Evolutionary conservation across 1,140 invertebrate species (phyloP).

Genomic region (Caenorhabditis inopinata): DNA sequence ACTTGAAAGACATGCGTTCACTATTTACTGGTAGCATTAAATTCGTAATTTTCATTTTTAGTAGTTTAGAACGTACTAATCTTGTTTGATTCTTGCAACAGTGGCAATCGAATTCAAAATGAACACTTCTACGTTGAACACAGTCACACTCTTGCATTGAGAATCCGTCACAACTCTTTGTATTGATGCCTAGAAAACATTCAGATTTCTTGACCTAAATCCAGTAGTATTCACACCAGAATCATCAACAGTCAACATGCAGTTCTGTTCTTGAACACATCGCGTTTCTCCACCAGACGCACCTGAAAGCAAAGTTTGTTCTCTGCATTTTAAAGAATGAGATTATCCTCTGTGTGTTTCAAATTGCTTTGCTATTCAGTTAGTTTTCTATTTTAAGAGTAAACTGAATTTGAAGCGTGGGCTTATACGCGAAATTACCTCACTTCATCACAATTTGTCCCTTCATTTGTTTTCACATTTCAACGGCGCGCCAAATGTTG

Average conservation of each 20-base stretch:
- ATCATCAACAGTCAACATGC: constrained; percentile 15
- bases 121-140: not conserved
- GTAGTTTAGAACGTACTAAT: not conserved
- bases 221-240: not conserved
- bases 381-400: not conserved
- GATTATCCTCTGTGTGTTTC: not conserved
- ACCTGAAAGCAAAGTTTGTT: not conserved
- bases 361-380: not conserved
- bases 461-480: too few species aligned
- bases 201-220: too few species aligned
- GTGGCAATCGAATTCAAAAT: not conserved
- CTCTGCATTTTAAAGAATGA: not conserved
- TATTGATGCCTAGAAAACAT: not conserved
- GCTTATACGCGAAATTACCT: too few species aligned
- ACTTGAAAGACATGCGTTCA: too few species aligned
- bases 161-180: not conserved
- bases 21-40: too few species aligned
- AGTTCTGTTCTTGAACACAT: constrained; percentile 11
- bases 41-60: too few species aligned
- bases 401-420: not conserved
- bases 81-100: not conserved
- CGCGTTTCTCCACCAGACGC: not conserved
- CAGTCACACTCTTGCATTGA: not conserved
- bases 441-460: too few species aligned
- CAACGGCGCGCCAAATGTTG: too few species aligned